These are phyloP conservation scores for Oxytorus armatus DNA, from an alignment of 2,888 invertebrate species.

Conservation along the genomic window DNA sequence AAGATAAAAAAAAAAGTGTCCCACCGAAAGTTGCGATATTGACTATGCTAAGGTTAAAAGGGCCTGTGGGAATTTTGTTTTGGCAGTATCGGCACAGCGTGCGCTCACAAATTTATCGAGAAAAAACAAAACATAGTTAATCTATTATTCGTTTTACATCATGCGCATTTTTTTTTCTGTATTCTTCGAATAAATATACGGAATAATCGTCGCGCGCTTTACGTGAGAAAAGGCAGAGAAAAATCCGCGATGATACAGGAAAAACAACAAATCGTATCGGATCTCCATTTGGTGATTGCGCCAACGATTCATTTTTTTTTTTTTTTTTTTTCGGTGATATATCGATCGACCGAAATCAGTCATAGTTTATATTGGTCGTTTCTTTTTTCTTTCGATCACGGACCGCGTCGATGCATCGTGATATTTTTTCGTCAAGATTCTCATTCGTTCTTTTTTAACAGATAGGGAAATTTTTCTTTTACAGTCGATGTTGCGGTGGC, in stretches of 20 bases:
- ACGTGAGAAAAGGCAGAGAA: no score
- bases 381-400: conserved; percentile 31
- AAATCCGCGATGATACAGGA: conserved; percentile 45
- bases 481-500: conserved; percentile 53
- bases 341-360: conserved; percentile 57
- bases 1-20: conserved; percentile 39
- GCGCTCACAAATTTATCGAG: conserved; percentile 28
- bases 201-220: no score
- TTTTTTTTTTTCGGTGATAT: no score
- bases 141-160: no score
- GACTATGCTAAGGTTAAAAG: conserved; percentile 32
- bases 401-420: conserved; percentile 25
- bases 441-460: conserved; percentile 11
- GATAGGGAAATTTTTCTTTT: conserved; percentile 14
- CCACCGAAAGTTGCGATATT: conserved; percentile 45
- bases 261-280: conserved; percentile 49
- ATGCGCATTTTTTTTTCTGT: background rate
- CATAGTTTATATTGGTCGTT: conserved; percentile 59
- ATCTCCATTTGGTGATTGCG: conserved; percentile 62
- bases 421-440: conserved; percentile 16
- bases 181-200: no score
- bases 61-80: conserved; percentile 30
- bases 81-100: conserved; percentile 60
- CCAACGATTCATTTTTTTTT: conserved; percentile 33
- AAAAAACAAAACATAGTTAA: conserved; percentile 37